Evolutionary conservation across 2,113 vertebrate genomes (phyloP).

Genomic region (Oncorhynchus mykiss): DNA sequence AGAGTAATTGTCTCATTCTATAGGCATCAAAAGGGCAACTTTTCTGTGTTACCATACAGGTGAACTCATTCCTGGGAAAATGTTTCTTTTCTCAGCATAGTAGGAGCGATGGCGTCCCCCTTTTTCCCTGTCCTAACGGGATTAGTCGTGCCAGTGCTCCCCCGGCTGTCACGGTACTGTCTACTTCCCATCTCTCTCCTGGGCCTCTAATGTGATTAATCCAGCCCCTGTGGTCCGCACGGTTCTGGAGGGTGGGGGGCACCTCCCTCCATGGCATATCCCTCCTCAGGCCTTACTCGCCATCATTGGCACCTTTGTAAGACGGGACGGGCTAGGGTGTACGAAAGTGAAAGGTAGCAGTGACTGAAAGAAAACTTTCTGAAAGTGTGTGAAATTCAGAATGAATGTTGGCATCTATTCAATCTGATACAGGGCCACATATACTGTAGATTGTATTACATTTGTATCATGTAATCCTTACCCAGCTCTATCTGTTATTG

Average conservation of each 20-base stretch:
- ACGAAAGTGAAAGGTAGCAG: constrained; percentile 29
- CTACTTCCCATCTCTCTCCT: constrained; percentile 88
- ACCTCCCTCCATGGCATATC: constrained; percentile 80
- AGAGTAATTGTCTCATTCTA: constrained; percentile 76
- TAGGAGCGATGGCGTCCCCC: constrained; percentile 82
- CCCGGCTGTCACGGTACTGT: constrained; percentile 86
- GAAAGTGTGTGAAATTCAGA: neutral
- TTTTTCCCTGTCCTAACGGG: constrained; percentile 86
- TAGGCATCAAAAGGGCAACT: constrained; percentile 69
- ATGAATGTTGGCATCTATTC: neutral
- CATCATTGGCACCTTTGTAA: constrained; percentile 83
- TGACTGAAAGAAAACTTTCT: constrained; percentile 20
- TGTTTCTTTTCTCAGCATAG: constrained; percentile 78
- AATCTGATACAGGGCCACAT: neutral
- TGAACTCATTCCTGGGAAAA: constrained; percentile 94
- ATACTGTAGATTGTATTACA: too few relatives aligned
- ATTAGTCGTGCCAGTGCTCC: constrained; percentile 92
- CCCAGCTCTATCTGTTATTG: neutral
- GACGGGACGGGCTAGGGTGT: constrained; percentile 54
- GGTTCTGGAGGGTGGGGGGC: constrained; percentile 75
- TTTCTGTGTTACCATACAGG: constrained; percentile 81
- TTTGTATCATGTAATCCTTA: too few relatives aligned
- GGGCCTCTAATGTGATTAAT: constrained; percentile 93
- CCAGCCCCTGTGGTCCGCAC: constrained; percentile 86
- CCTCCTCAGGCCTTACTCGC: constrained; percentile 76